phyloP scores from a whole-genome alignment of 2,888 invertebrate genomes.

The Hanleya hanleyi region DNA sequence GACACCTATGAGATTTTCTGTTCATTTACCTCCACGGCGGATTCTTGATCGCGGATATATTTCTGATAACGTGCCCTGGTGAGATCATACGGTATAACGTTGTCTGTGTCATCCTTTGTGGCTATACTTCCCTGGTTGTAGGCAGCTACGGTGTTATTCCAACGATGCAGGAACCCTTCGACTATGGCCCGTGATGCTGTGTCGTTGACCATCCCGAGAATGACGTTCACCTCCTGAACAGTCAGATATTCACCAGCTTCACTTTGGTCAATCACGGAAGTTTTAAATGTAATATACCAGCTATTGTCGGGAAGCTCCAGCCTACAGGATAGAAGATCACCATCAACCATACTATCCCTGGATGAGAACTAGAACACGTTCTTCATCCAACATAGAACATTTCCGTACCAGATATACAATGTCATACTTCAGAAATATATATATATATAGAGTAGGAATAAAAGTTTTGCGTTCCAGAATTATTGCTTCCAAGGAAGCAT shows the following conservation, averaged over 20 bases:
- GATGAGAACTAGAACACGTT: no score
- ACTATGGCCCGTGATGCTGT: conserved; percentile 19
- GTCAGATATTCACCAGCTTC: conserved; percentile 22
- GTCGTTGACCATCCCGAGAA: conserved; percentile 16
- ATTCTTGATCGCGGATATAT: conserved; percentile 22
- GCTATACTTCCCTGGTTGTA: conserved; percentile 36
- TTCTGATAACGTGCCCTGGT: conserved; percentile 19
- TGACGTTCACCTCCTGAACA: conserved; percentile 12
- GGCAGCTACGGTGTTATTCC: conserved; percentile 40
- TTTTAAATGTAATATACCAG: conserved; percentile 34
- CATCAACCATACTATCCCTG: no score
- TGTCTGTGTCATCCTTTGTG: not conserved
- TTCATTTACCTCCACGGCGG: conserved; percentile 28
- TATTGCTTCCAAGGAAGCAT: no score
- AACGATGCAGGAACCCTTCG: conserved; percentile 31
- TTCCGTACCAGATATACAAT: no score
- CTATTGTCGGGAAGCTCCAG: conserved; percentile 21
- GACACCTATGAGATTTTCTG: no score
- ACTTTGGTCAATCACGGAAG: conserved; percentile 31
- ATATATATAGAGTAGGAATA: no score
- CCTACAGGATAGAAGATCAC: no score
- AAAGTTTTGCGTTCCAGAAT: no score
- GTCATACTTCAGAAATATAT: no score
- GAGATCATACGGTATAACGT: conserved; percentile 22
- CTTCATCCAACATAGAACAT: no score